Percentiles rank a stretch among this genome's conserved stretches.
These are phyloP conservation scores for Araneus ventricosus DNA, from an alignment of 1,140 invertebrate species.

Conservation along the genomic window DNA sequence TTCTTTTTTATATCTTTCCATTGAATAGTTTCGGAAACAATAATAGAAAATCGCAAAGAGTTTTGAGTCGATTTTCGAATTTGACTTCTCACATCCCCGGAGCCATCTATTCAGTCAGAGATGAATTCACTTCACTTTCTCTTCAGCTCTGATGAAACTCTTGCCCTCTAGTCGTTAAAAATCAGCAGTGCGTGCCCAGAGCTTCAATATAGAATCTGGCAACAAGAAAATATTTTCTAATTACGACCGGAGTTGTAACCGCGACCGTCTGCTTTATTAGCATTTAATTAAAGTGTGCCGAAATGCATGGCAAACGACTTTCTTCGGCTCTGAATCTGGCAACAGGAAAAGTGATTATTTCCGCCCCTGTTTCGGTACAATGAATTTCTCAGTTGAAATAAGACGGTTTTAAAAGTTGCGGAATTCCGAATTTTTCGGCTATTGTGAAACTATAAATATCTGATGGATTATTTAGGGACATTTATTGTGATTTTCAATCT, in stretches of 20 bases:
- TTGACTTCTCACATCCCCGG: not conserved
- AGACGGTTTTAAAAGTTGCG: no score
- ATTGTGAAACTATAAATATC: no score
- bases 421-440: no score
- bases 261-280: conserved; percentile 50
- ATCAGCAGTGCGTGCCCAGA: not conserved
- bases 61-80: not conserved
- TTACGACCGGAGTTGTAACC: conserved; percentile 32
- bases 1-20: not conserved
- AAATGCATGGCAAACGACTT: conserved; percentile 4
- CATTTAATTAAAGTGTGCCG: conserved; percentile 48
- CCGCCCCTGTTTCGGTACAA: not conserved
- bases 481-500: no score
- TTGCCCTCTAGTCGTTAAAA: not conserved
- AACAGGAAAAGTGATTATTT: conserved; percentile 12
- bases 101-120: not conserved
- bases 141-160: not conserved
- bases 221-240: conserved; percentile 63
- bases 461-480: no score
- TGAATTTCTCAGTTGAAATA: no score
- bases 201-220: conserved; percentile 8
- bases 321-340: not conserved
- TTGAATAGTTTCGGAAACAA: not conserved
- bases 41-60: not conserved
- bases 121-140: not conserved